These are phyloP conservation scores for Calameuta filiformis DNA, from an alignment of 2,888 invertebrate genomes.

Conservation along the genomic window DNA sequence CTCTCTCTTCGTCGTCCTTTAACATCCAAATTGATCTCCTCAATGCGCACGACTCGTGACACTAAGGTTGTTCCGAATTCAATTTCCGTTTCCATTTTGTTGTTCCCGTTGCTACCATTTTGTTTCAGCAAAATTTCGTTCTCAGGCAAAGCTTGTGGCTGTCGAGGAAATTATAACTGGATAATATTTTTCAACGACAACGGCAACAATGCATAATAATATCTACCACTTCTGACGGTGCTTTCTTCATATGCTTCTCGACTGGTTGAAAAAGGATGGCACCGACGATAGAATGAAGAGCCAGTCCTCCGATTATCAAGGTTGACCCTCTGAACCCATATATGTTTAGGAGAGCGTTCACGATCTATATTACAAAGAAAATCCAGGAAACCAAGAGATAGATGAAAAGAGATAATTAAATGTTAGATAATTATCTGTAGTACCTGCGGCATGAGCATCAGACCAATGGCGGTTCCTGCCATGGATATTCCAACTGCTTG, in stretches of 20 bases:
- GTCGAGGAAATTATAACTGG: background rate
- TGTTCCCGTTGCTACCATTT: background rate
- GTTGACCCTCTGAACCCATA: constrained; percentile 78
- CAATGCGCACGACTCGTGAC: background rate
- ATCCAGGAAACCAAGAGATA: background rate
- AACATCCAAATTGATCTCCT: background rate
- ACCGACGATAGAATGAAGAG: constrained; percentile 77
- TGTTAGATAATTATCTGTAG: background rate
- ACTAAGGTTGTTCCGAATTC: background rate
- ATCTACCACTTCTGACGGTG: constrained; percentile 62
- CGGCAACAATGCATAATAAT: background rate
- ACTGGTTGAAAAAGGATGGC: constrained; percentile 77
- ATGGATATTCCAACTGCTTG: constrained; percentile 84
- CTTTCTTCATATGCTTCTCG: constrained; percentile 76
- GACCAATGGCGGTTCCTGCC: constrained; percentile 83
- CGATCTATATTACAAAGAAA: constrained; percentile 55
- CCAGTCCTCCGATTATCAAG: constrained; percentile 74
- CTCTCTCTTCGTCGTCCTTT: constrained; percentile 32
- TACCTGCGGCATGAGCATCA: constrained; percentile 82
- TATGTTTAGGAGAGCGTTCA: constrained; percentile 72
- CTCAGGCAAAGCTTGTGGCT: background rate
- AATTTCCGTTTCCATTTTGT: background rate
- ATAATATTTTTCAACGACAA: background rate
- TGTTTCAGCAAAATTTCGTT: background rate
- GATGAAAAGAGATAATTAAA: background rate